Conservation (phyloP, 2,888 invertebrate species). For the Cryptocephalus moraei region DNA sequence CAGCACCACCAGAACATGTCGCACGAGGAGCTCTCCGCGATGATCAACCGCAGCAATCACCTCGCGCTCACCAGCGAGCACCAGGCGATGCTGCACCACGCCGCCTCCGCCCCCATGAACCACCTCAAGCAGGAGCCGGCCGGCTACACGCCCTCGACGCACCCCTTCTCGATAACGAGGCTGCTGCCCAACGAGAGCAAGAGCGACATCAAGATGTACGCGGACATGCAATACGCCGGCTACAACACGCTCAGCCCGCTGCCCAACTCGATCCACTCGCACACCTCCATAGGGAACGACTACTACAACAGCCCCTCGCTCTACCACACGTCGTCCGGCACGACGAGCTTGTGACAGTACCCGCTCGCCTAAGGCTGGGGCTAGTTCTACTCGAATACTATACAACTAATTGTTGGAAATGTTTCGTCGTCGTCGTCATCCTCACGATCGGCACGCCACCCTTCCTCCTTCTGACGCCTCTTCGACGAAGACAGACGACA, state of each 20-base stretch:
- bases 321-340: constrained; percentile 58
- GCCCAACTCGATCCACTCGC: constrained; percentile 49
- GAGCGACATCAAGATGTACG: constrained; percentile 84
- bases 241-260: constrained; percentile 53
- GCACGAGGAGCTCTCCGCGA: constrained; percentile 53
- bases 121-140: constrained; percentile 52
- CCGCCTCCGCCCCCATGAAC: constrained; percentile 30
- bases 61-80: constrained; percentile 34
- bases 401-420: not conserved
- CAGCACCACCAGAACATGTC: constrained; percentile 44
- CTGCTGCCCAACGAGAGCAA: constrained; percentile 81
- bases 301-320: constrained; percentile 78
- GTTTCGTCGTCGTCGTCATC: too few species aligned
- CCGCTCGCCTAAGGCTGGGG: constrained; percentile 63
- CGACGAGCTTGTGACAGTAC: constrained; percentile 88
- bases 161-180: constrained; percentile 91
- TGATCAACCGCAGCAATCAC: constrained; percentile 55
- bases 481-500: too few species aligned
- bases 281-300: constrained; percentile 49
- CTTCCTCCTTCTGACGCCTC: too few species aligned
- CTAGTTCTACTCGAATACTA: constrained; percentile 13
- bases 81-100: constrained; percentile 39
- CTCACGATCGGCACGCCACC: too few species aligned
- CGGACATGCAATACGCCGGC: constrained; percentile 58
- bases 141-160: constrained; percentile 68